Conservation (phyloP, 1,140 invertebrate genomes). For the Atta colombica region DNA sequence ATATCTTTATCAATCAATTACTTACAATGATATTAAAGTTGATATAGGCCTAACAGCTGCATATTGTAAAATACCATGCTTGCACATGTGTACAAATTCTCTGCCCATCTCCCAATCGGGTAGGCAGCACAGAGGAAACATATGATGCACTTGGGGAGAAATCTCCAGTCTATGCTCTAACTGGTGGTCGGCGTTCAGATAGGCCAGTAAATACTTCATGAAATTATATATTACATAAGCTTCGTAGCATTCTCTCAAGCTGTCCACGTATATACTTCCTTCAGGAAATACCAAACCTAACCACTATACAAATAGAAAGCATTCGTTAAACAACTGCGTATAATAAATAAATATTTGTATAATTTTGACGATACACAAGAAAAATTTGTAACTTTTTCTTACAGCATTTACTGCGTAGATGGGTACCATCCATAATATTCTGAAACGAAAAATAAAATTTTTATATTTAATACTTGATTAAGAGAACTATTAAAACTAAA, state of each 20-base stretch:
- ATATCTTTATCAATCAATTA: constrained; percentile 4
- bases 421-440: constrained; percentile 99
- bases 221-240: constrained; percentile 99
- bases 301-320: constrained; percentile 89
- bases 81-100: constrained; percentile 97
- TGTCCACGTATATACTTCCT: constrained; percentile 96
- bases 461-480: constrained; percentile 13
- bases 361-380: constrained; percentile 4
- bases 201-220: constrained; percentile 97
- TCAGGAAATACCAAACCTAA: constrained; percentile 93
- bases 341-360: neutral
- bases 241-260: constrained; percentile 97
- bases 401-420: constrained; percentile 98
- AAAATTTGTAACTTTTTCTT: constrained; percentile 85
- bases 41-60: constrained; percentile 95
- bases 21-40: constrained; percentile 95
- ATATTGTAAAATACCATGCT: constrained; percentile 98
- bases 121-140: constrained; percentile 94
- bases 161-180: constrained; percentile 93
- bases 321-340: constrained; percentile 29
- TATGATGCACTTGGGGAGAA: constrained; percentile 94
- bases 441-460: constrained; percentile 84
- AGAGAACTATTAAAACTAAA: neutral
- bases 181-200: constrained; percentile 94
- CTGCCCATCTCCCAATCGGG: constrained; percentile 95